A percentile compares a stretch with the other conserved stretches of the same genome.
phyloP scores from a whole-genome alignment of 2,888 invertebrate genomes.

The Marronus borbonicus region DNA sequence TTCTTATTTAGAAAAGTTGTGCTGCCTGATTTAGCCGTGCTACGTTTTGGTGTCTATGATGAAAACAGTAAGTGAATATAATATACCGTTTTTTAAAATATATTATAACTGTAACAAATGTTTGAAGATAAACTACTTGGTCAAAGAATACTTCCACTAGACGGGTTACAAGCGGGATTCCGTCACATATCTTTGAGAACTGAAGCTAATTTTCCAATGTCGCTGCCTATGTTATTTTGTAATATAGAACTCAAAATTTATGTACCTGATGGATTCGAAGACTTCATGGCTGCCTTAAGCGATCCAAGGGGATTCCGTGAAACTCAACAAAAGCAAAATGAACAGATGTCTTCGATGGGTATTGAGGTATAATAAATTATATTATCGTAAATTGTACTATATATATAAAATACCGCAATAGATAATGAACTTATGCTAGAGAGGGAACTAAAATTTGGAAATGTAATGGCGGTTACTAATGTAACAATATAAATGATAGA shows the following conservation, averaged over 20 bases:
- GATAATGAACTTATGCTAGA: too few species aligned
- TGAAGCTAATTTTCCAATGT: slow-evolving; percentile 99
- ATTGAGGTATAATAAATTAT: slow-evolving; percentile 76
- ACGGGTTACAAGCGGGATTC: slow-evolving; percentile 98
- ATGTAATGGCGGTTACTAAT: too few species aligned
- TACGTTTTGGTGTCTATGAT: slow-evolving; percentile 98
- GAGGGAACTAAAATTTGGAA: too few species aligned
- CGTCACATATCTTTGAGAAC: slow-evolving; percentile 97
- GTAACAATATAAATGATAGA: too few species aligned
- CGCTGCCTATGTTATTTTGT: slow-evolving; percentile 98
- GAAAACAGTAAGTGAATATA: slow-evolving; percentile 81
- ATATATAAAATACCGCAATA: too few species aligned
- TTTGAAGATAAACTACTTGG: slow-evolving; percentile 84
- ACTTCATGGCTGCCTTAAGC: slow-evolving; percentile 97
- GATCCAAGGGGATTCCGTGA: slow-evolving; percentile 95
- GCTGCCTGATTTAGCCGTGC: slow-evolving; percentile 96
- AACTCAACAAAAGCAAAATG: slow-evolving; percentile 88
- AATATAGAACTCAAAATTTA: slow-evolving; percentile 99
- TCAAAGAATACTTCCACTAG: slow-evolving; percentile 96
- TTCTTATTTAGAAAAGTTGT: slow-evolving; percentile 99
- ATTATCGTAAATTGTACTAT: too few species aligned
- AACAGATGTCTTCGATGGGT: slow-evolving; percentile 96
- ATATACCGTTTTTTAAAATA: not conserved
- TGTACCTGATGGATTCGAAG: slow-evolving; percentile 99
- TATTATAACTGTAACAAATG: too few species aligned